phyloP scores from a whole-genome alignment of 1,140 invertebrate species.

The Chelonus insularis region DNA sequence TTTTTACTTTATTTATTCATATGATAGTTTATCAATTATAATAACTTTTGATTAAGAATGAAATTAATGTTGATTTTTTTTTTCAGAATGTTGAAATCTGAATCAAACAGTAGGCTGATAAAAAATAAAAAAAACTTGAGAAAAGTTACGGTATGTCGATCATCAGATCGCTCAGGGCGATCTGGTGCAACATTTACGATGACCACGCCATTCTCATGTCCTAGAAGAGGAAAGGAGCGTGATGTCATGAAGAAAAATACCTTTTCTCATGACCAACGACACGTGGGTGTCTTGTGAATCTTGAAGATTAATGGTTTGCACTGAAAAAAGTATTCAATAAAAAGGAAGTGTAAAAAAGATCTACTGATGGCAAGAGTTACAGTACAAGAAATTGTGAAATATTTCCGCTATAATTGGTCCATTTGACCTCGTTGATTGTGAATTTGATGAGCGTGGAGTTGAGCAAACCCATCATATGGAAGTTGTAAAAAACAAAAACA shows the following conservation, averaged over 20 bases:
- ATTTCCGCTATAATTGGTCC: background rate
- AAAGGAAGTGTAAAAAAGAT: slow-evolving; percentile 30
- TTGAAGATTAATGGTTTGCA: background rate
- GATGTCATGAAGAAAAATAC: slow-evolving; percentile 29
- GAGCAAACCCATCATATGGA: slow-evolving; percentile 1
- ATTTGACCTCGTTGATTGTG: background rate
- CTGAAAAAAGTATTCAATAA: slow-evolving; percentile 25
- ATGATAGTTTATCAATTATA: too few species aligned
- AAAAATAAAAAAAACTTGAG: background rate
- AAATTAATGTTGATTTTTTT: too few species aligned
- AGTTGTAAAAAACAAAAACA: too few species aligned
- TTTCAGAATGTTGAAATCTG: background rate
- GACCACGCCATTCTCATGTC: slow-evolving; percentile 17
- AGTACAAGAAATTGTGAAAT: background rate
- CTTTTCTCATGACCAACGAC: slow-evolving; percentile 24
- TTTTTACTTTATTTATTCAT: too few species aligned
- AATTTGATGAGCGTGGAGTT: background rate
- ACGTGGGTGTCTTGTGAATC: background rate
- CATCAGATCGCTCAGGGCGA: slow-evolving; percentile 27
- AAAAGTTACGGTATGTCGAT: slow-evolving; percentile 25
- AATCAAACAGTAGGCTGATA: background rate
- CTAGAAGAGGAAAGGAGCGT: slow-evolving; percentile 34
- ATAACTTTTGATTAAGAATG: too few species aligned
- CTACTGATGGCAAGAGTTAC: slow-evolving; percentile 10
- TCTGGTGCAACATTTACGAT: slow-evolving; percentile 33